phyloP scores from a whole-genome alignment of 2,888 invertebrate species.

The Cantharis flavilabris region DNA sequence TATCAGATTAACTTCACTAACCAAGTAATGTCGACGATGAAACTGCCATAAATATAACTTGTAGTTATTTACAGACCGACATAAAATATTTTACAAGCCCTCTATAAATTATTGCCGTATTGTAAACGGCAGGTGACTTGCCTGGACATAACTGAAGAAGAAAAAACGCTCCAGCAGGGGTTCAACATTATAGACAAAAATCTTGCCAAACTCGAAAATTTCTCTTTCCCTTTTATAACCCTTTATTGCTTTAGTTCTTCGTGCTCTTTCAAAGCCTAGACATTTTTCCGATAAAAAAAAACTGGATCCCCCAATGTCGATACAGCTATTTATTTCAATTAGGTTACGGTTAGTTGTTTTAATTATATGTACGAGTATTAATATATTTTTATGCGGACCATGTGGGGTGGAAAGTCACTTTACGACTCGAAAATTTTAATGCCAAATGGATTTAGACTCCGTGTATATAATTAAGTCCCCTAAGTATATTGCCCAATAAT shows the following conservation, averaged over 20 bases:
- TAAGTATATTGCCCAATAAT: not conserved
- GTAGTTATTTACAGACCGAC: conserved; percentile 45
- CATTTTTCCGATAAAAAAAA: not conserved
- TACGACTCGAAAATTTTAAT: not conserved
- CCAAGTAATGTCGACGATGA: conserved; percentile 29
- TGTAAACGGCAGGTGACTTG: conserved; percentile 47
- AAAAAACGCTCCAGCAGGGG: conserved; percentile 20
- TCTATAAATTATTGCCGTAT: conserved; percentile 47
- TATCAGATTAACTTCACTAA: conserved; percentile 29
- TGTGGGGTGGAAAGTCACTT: not conserved
- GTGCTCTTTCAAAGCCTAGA: not conserved
- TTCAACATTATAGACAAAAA: conserved; percentile 17
- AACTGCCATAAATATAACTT: conserved; percentile 36
- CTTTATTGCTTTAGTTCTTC: conserved; percentile 10
- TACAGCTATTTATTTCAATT: not conserved
- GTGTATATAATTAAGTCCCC: not conserved
- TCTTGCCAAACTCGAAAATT: conserved; percentile 16
- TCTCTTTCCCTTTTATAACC: conserved; percentile 24
- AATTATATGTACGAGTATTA: not conserved
- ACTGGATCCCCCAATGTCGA: not conserved
- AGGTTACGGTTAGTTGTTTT: not conserved
- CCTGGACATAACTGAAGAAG: conserved; percentile 24
- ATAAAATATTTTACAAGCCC: conserved; percentile 49
- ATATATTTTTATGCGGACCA: not conserved
- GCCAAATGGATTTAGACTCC: not conserved